Percentiles rank a stretch among this genome's conserved stretches.
Evolutionary conservation across 2,113 vertebrate genomes (phyloP).

Genomic region (Cyrtonyx montezumae): DNA sequence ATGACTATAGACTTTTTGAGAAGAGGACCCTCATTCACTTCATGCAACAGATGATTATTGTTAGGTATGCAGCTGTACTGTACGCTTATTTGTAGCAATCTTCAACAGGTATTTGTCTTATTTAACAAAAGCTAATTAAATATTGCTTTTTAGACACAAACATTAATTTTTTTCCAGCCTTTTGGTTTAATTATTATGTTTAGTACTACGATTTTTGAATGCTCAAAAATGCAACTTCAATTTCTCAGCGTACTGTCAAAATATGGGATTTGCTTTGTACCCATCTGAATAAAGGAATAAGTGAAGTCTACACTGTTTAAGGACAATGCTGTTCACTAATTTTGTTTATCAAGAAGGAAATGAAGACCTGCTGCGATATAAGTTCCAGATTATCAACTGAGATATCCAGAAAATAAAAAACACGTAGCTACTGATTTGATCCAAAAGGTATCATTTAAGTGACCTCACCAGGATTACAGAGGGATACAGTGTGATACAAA

Average conservation of each 20-base stretch:
- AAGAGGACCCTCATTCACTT: not conserved
- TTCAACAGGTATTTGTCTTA: not conserved
- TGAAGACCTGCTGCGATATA: not conserved
- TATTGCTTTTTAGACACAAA: not conserved
- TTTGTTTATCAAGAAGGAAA: not conserved
- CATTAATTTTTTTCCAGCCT: not conserved
- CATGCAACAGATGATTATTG: not conserved
- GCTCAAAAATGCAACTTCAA: not conserved
- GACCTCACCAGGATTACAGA: not conserved
- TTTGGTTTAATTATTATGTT: not conserved
- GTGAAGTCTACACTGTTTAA: not conserved
- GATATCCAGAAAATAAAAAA: not conserved
- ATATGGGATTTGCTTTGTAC: not conserved
- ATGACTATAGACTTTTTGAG: not conserved
- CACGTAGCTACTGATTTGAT: not conserved
- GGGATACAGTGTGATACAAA: not conserved
- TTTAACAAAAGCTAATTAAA: not conserved
- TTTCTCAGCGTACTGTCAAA: not conserved
- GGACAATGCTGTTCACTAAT: not conserved
- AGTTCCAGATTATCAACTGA: not conserved
- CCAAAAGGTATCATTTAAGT: not conserved
- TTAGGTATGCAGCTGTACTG: rapidly evolving
- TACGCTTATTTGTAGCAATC: not conserved
- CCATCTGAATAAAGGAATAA: not conserved
- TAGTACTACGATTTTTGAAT: not conserved